Percentiles rank a stretch among this genome's conserved stretches.
Evolutionary conservation across 2,113 vertebrate genomes (phyloP).

Genomic region (Delphinapterus leucas): DNA sequence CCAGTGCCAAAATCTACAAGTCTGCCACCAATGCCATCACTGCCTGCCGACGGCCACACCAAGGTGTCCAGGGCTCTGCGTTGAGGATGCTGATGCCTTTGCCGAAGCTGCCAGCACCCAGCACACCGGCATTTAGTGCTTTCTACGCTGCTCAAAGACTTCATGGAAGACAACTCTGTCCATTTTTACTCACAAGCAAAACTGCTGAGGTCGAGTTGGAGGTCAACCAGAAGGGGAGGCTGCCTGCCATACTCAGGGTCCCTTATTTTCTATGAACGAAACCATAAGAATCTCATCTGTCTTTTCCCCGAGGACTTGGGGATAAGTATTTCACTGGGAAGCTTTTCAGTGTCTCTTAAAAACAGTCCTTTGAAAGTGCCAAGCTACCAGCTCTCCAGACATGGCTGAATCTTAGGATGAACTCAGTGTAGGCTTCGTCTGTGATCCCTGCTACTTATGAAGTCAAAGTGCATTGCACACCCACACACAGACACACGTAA

Average conservation of each 20-base stretch:
- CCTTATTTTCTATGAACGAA: neutral
- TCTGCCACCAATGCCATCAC: neutral
- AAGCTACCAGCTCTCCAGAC: neutral
- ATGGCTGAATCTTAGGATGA: neutral
- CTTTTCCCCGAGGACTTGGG: neutral
- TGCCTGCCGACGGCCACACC: neutral
- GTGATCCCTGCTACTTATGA: neutral
- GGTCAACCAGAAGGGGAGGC: neutral
- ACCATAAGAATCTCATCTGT: neutral
- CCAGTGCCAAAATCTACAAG: neutral
- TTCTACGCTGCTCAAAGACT: neutral
- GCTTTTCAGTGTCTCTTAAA: neutral
- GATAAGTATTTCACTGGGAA: neutral
- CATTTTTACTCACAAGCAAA: neutral
- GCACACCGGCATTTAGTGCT: neutral
- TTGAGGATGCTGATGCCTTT: too few species aligned
- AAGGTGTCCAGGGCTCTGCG: neutral
- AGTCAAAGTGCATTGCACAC: neutral
- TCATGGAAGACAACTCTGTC: neutral
- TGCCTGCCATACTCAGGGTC: neutral
- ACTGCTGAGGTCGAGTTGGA: neutral
- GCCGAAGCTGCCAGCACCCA: neutral
- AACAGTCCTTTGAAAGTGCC: neutral
- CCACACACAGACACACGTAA: neutral
- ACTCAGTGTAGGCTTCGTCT: neutral